Conservation (phyloP, 2,797 vertebrate species). For the Melopsittacus undulatus region DNA sequence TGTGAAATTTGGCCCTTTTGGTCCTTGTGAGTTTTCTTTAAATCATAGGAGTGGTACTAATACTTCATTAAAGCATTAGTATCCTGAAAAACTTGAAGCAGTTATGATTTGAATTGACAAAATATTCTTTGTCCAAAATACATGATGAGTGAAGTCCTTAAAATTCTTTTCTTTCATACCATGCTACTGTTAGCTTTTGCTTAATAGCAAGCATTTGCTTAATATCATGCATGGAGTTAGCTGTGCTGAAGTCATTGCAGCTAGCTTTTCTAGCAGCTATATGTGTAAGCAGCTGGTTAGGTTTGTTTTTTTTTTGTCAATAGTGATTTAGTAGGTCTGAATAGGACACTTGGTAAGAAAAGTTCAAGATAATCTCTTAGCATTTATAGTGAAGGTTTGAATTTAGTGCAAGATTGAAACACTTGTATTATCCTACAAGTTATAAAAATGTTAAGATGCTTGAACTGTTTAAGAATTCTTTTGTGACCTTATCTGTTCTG, state of each 20-base stretch:
- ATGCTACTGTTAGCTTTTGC: background rate
- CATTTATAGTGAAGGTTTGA: background rate
- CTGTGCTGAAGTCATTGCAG: background rate
- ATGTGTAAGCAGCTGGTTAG: background rate
- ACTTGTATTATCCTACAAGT: background rate
- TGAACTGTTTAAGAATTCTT: background rate
- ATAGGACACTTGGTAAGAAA: background rate
- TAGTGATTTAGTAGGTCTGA: background rate
- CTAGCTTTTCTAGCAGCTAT: background rate
- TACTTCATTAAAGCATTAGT: background rate
- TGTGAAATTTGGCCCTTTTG: background rate
- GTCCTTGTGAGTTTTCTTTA: background rate
- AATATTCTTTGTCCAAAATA: background rate
- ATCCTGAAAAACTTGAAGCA: background rate
- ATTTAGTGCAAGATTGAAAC: background rate
- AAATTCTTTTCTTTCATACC: background rate
- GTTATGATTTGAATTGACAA: background rate
- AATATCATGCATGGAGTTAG: background rate
- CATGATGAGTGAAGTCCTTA: background rate
- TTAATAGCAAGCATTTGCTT: background rate
- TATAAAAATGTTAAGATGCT: background rate
- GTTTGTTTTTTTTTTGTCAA: accelerated
- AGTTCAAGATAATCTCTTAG: background rate
- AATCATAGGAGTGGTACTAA: background rate
- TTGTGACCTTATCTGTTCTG: background rate